These are phyloP conservation scores for Cynoglossus semilaevis DNA, from an alignment of 2,113 vertebrate genomes.

Conservation along the genomic window DNA sequence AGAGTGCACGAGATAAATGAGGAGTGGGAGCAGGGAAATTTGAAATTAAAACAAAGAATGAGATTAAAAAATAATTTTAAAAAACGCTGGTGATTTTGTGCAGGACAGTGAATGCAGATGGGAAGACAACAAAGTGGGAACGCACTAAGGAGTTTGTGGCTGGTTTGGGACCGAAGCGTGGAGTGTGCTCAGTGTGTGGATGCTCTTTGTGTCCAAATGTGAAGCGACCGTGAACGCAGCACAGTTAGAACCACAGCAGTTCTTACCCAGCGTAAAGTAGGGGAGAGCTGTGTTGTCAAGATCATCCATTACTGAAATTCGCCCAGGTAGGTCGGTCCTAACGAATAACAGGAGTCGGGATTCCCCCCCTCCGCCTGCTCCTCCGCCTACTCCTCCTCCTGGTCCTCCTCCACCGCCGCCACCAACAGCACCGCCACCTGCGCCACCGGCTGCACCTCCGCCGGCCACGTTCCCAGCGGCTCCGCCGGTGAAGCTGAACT, in stretches of 20 bases:
- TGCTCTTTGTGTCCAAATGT: slow-evolving; percentile 8
- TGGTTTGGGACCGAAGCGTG: neutral
- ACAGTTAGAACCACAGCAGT: slow-evolving; percentile 21
- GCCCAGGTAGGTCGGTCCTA: slow-evolving; percentile 91
- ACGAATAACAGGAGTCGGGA: slow-evolving; percentile 93
- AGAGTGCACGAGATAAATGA: neutral
- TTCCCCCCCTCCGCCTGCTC: slow-evolving; percentile 77
- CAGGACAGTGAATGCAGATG: too few species aligned
- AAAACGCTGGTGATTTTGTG: too few species aligned
- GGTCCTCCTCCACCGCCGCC: slow-evolving; percentile 72
- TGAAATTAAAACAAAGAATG: too few species aligned
- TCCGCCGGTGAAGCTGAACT: slow-evolving; percentile 88
- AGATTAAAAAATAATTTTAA: too few species aligned
- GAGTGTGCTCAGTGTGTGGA: neutral
- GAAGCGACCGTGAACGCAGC: slow-evolving; percentile 12
- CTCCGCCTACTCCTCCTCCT: slow-evolving; percentile 44
- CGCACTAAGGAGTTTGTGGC: neutral
- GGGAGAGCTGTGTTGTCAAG: slow-evolving; percentile 98
- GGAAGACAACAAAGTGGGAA: too few species aligned
- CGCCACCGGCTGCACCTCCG: slow-evolving; percentile 39
- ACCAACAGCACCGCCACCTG: slow-evolving; percentile 26
- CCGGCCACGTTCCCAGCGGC: slow-evolving; percentile 72
- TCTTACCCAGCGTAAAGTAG: slow-evolving; percentile 96
- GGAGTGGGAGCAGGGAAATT: neutral
- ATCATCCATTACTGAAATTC: slow-evolving; percentile 95